Percentiles rank a stretch among this genome's conserved stretches.
phyloP scores from a whole-genome alignment of 2,797 vertebrate genomes.

The Ammospiza maritima region DNA sequence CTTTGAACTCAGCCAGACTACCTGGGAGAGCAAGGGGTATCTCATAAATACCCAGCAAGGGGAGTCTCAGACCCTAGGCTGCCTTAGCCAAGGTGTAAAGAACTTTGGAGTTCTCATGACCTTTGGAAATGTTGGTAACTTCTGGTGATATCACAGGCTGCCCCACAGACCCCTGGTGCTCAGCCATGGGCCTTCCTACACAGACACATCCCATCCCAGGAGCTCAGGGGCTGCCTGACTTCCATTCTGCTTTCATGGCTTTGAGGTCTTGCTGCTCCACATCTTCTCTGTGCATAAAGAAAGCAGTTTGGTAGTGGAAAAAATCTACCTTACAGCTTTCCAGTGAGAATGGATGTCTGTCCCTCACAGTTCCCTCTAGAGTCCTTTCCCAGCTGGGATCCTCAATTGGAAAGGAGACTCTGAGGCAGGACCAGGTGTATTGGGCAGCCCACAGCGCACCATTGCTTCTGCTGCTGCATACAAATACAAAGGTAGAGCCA shows the following conservation, averaged over 20 bases:
- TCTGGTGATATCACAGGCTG: neutral
- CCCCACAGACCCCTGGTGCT: neutral
- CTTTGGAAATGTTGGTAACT: neutral
- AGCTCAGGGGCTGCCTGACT: neutral
- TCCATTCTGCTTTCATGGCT: neutral
- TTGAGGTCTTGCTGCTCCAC: neutral
- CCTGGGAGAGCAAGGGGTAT: neutral
- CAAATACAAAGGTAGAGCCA: neutral
- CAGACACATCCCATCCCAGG: neutral
- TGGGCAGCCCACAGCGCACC: neutral
- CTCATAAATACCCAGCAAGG: conserved; percentile 13
- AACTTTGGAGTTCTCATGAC: neutral
- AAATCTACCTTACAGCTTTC: neutral
- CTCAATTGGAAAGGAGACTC: neutral
- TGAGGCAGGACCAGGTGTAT: neutral
- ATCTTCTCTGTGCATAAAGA: neutral
- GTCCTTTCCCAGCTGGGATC: neutral
- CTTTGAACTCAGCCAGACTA: conserved; percentile 60
- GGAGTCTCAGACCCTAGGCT: neutral
- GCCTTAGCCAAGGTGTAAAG: neutral
- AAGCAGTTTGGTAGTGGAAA: neutral
- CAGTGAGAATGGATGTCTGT: neutral
- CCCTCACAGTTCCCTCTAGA: neutral
- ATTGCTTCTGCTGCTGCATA: neutral
- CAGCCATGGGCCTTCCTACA: neutral